A percentile compares a stretch with the other conserved stretches of the same genome.
phyloP scores from a whole-genome alignment of 2,888 invertebrate species.

The Margaritifera margaritifera region DNA sequence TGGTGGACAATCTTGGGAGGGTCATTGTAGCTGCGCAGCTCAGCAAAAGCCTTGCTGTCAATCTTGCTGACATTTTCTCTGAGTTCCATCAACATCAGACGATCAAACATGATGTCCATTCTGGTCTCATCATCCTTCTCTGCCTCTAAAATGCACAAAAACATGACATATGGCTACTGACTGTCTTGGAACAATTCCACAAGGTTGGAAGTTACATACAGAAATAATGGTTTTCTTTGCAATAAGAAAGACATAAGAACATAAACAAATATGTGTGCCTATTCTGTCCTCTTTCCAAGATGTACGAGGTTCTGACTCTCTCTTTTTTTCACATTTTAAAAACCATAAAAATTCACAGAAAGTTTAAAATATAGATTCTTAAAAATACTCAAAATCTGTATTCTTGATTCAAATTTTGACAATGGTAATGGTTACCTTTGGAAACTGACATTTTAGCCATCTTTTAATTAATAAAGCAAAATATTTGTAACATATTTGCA shows the following conservation, averaged over 20 bases:
- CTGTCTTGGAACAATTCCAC: background rate
- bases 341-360: too few species aligned
- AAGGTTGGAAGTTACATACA: background rate
- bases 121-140: constrained; percentile 64
- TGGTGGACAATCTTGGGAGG: constrained; percentile 66
- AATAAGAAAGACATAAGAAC: background rate
- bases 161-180: background rate
- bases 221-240: background rate
- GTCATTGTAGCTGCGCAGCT: constrained; percentile 69
- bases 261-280: background rate
- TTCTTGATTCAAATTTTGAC: too few species aligned
- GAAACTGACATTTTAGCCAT: too few species aligned
- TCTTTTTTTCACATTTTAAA: too few species aligned
- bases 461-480: too few species aligned
- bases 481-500: too few species aligned
- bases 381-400: too few species aligned
- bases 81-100: constrained; percentile 71
- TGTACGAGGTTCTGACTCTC: too few species aligned
- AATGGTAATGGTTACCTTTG: too few species aligned
- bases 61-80: constrained; percentile 68
- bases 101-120: constrained; percentile 71
- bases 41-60: constrained; percentile 68
- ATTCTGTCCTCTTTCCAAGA: too few species aligned
- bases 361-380: too few species aligned
- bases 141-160: constrained; percentile 52